Percentiles rank a stretch among this genome's conserved stretches.
Evolutionary conservation across 2,888 invertebrate species (phyloP).

Genomic region (Hirtodrosophila histrioides): DNA sequence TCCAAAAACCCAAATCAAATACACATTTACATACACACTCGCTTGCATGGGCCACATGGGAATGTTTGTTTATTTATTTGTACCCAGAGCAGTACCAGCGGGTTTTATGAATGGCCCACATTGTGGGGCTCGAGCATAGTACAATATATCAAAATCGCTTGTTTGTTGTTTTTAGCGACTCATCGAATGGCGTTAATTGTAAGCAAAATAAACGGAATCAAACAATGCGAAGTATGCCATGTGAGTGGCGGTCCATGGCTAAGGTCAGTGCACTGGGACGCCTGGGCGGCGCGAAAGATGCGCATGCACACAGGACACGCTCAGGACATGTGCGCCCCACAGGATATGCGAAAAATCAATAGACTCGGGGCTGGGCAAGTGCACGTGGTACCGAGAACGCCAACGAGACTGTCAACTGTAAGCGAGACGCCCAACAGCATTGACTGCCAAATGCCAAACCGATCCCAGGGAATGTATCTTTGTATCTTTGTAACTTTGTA

Average conservation of each 20-base stretch:
- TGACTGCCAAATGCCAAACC: no score
- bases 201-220: conserved; percentile 42
- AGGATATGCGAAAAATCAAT: conserved; percentile 69
- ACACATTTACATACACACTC: conserved; percentile 6
- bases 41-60: conserved; percentile 6
- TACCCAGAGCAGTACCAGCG: conserved; percentile 19
- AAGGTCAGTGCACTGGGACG: conserved; percentile 56
- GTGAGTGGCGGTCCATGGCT: conserved; percentile 39
- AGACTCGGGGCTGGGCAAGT: conserved; percentile 48
- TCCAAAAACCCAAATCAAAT: conserved; percentile 30
- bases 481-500: background rate
- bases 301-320: conserved; percentile 51
- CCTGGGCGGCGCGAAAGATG: conserved; percentile 25
- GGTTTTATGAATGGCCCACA: conserved; percentile 70
- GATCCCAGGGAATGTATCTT: background rate
- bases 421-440: conserved; percentile 3
- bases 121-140: conserved; percentile 39
- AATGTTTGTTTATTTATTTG: conserved; percentile 35
- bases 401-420: conserved; percentile 14
- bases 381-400: conserved; percentile 45
- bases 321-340: conserved; percentile 33
- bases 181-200: conserved; percentile 58
- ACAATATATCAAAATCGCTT: conserved; percentile 26
- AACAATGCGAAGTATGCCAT: conserved; percentile 24
- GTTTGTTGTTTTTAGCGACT: conserved; percentile 36